Base-by-base conservation (phyloP, 2,888 invertebrate genomes). In the Megaustenia siamemsis region DNA sequence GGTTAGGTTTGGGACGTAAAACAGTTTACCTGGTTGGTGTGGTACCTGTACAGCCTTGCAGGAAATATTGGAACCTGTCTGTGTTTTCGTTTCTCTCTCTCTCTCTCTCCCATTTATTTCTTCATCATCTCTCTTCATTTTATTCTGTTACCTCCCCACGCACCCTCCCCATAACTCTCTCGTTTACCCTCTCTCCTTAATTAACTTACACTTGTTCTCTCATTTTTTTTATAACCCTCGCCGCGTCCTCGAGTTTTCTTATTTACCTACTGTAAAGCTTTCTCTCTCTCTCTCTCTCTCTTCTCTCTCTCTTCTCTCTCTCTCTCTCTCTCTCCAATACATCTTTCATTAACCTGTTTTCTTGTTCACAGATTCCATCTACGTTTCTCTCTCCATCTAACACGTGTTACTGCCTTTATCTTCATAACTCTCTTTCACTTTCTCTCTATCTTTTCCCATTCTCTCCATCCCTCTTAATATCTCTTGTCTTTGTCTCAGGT, bases 251-350 rank as follows among this genome's bases (percentile, higher is more conserved):
- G 28, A 49, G 63, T 53, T 69, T 49, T 60, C 40, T 40, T 40
- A 21, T n/a, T n/a, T 73, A 24, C 21, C 53, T 24, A 49, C 66
- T 66, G 21, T 28, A 45, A 6, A 0, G 24, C 63, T 35, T 35
- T 49, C 73, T 43, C 63, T 75, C 43, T 38, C 75, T 45, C 18
- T 49, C 76, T 76, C 18, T 68, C 76, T 76, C 0, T 63, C 63
- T 35, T 32, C n/a, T n/a, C 24, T n/a, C 38, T n/a, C 56, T 21
- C 12, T n/a, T n/a, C 28, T 21, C 2, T 56, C 63, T 75, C 60
- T 40, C 56, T 38, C 40, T 60, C n/a, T 4, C 73, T 56, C 3
- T 75, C 24, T 21, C 5, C 60, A n/a, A 2, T 38, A 32, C 28
- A 15, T 24, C 18, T n/a, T 24, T 38, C 38, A 2, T 49, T n/a